Evolutionary conservation across 2,113 vertebrate genomes (phyloP).

Genomic region (Tauraco erythrolophus): DNA sequence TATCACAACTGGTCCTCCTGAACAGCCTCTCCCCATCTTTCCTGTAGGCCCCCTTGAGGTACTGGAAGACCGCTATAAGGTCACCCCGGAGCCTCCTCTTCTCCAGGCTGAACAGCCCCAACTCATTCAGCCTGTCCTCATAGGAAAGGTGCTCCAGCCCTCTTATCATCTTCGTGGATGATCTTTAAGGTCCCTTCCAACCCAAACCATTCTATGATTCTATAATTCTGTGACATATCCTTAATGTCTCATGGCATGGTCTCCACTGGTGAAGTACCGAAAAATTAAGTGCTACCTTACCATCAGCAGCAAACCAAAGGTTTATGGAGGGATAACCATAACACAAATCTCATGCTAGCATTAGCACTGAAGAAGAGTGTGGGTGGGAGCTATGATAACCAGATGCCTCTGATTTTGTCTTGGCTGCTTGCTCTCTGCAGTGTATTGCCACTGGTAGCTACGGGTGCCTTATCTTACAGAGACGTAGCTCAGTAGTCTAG

Average conservation of each 20-base stretch:
- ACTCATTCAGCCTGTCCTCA: too few relatives aligned
- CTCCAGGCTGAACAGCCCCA: too few relatives aligned
- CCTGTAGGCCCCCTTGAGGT: too few relatives aligned
- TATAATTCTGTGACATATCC: background rate
- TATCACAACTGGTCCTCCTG: too few relatives aligned
- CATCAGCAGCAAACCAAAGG: background rate
- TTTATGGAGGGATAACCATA: background rate
- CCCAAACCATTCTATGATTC: too few relatives aligned
- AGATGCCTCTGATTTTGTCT: background rate
- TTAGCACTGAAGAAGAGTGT: background rate
- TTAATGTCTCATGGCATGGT: background rate
- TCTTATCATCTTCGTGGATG: too few relatives aligned
- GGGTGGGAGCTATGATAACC: background rate
- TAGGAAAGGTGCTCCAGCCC: too few relatives aligned
- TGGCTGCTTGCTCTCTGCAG: background rate
- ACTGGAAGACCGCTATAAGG: too few relatives aligned
- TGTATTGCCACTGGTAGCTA: background rate
- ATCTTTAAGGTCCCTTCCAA: too few relatives aligned
- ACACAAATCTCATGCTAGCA: background rate
- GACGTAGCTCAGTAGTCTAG: background rate
- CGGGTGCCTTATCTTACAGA: background rate
- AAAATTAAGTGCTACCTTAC: background rate
- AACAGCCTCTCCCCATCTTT: too few relatives aligned
- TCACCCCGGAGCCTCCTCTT: too few relatives aligned
- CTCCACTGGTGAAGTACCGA: background rate